Conservation (phyloP, 2,888 invertebrate genomes). For the Agrochola macilenta region DNA sequence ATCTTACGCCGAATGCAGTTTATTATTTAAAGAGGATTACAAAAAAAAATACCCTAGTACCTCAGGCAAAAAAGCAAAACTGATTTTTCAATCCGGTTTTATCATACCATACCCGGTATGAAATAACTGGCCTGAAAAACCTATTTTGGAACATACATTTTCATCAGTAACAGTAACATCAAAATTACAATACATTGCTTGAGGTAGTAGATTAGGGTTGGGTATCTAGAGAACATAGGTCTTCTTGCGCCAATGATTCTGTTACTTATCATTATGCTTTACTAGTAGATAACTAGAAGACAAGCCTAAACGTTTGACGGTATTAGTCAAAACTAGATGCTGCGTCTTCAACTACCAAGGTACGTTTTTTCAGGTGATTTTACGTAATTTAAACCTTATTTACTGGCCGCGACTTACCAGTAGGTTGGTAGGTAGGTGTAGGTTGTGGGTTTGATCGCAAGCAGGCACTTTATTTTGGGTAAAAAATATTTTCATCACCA, state of each 20-base stretch:
- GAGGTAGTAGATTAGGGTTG: not conserved
- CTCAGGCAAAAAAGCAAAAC: no score
- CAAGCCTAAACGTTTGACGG: not conserved
- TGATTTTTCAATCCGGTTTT: no score
- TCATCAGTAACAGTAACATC: not conserved
- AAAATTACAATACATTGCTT: not conserved
- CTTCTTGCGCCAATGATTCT: not conserved
- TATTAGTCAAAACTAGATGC: not conserved
- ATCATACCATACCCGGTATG: no score
- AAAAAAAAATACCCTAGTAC: not conserved
- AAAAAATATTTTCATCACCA: no score
- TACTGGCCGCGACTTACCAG: no score
- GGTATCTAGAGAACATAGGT: not conserved
- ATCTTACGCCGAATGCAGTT: not conserved
- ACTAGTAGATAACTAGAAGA: not conserved
- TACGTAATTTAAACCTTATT: not conserved
- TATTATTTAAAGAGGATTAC: not conserved
- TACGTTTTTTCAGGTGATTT: not conserved
- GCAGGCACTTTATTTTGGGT: no score
- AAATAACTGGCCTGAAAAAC: not conserved
- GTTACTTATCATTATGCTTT: not conserved
- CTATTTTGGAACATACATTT: not conserved
- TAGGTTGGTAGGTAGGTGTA: no score
- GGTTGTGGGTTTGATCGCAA: no score
- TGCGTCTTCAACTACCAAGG: conserved; percentile 20